Percentiles rank a stretch among this genome's conserved stretches.
Conservation (phyloP, 2,113 vertebrate genomes). For the Solea solea region DNA sequence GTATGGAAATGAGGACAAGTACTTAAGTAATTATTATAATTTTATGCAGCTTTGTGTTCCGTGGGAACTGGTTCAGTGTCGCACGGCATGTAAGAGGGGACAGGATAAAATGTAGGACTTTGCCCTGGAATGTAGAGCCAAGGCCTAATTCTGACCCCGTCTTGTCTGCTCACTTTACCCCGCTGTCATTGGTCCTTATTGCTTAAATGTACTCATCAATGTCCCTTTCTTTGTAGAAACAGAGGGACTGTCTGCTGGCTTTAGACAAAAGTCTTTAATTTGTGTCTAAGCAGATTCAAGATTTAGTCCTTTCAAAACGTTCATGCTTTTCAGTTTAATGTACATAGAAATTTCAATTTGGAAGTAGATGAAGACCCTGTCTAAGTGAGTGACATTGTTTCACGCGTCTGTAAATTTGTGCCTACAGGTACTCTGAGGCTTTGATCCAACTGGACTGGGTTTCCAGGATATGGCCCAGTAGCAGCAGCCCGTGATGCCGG, state of each 20-base stretch:
- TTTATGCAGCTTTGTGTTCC: slow-evolving; percentile 82
- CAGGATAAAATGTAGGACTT: slow-evolving; percentile 79
- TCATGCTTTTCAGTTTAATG: slow-evolving; percentile 78
- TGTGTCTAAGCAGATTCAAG: slow-evolving; percentile 39
- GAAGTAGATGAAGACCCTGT: not conserved
- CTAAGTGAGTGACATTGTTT: not conserved
- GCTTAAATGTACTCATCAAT: slow-evolving; percentile 48
- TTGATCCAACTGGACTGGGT: slow-evolving; percentile 93
- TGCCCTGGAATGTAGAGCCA: slow-evolving; percentile 77
- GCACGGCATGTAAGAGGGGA: slow-evolving; percentile 68
- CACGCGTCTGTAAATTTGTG: slow-evolving; percentile 87
- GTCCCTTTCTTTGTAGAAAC: slow-evolving; percentile 13
- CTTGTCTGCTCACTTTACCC: slow-evolving; percentile 45
- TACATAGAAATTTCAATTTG: not conserved
- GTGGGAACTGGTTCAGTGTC: slow-evolving; percentile 82
- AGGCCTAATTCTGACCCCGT: slow-evolving; percentile 74
- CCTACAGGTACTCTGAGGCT: slow-evolving; percentile 84
- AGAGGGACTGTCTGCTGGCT: slow-evolving; percentile 11
- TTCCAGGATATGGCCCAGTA: slow-evolving; percentile 98
- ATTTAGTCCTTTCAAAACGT: slow-evolving; percentile 86
- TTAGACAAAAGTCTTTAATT: slow-evolving; percentile 9
- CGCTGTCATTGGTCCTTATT: slow-evolving; percentile 34
- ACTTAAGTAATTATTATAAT: slow-evolving; percentile 83
- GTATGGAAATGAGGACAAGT: slow-evolving; percentile 79
- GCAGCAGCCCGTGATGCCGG: slow-evolving; percentile 97